Evolutionary conservation across 1,140 invertebrate species (phyloP).

Genomic region (Watersipora subatra): DNA sequence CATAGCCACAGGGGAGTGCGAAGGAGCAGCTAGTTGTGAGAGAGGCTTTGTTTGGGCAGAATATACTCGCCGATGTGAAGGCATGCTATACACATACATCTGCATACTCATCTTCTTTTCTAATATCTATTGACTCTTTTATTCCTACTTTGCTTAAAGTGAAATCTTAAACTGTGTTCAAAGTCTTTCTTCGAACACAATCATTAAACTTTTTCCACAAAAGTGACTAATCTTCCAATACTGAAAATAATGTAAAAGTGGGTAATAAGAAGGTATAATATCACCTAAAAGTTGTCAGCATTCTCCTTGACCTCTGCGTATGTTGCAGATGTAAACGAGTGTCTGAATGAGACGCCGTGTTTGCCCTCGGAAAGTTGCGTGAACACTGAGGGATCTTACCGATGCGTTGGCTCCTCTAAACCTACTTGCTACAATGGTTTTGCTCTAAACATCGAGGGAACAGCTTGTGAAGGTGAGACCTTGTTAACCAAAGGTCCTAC

Average conservation of each 20-base stretch:
- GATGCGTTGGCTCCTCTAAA: slow-evolving; percentile 60
- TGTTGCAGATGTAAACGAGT: neutral
- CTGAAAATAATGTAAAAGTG: no score
- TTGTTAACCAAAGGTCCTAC: no score
- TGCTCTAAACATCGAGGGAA: slow-evolving; percentile 46
- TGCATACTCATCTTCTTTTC: neutral
- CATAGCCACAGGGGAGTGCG: slow-evolving; percentile 23
- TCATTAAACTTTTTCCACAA: no score
- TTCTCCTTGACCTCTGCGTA: no score
- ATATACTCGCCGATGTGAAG: slow-evolving; percentile 42
- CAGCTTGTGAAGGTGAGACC: slow-evolving; percentile 46
- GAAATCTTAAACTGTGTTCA: no score
- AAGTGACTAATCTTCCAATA: no score
- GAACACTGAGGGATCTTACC: slow-evolving; percentile 2
- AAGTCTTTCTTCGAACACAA: no score
- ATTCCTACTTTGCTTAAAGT: no score
- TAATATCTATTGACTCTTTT: no score
- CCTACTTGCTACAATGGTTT: slow-evolving; percentile 72
- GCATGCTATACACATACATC: slow-evolving; percentile 12
- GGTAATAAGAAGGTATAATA: no score
- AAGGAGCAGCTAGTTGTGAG: slow-evolving; percentile 36
- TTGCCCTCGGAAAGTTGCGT: neutral
- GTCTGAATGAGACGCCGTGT: neutral
- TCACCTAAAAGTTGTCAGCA: no score
- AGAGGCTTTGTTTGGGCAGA: slow-evolving; percentile 42